Conservation (phyloP, 1,140 invertebrate species). For the Eupeodes corollae region DNA sequence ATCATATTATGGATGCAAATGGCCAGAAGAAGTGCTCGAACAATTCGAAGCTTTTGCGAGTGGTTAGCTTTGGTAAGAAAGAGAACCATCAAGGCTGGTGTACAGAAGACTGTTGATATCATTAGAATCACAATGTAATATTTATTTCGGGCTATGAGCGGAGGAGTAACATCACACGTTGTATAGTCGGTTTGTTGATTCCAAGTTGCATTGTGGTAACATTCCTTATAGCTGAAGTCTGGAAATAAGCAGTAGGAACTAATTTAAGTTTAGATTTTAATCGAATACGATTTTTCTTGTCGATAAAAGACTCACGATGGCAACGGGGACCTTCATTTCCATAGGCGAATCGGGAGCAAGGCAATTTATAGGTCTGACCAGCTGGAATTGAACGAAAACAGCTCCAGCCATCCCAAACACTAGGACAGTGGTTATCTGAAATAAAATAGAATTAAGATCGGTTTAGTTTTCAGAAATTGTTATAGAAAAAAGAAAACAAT, state of each 20-base stretch:
- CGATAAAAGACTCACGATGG: conserved; percentile 37
- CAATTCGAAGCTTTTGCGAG: conserved; percentile 41
- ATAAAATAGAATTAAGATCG: no score
- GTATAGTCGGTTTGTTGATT: conserved; percentile 41
- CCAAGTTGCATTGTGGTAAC: conserved; percentile 40
- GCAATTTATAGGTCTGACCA: conserved; percentile 24
- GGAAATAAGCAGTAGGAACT: neutral
- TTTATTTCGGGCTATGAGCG: conserved; percentile 38
- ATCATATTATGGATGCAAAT: conserved; percentile 43
- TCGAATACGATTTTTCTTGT: neutral
- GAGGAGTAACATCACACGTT: conserved; percentile 41
- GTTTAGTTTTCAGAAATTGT: no score
- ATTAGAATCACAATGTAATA: conserved; percentile 40
- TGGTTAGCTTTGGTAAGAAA: conserved; percentile 16
- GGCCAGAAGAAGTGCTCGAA: conserved; percentile 44
- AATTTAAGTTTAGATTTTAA: neutral
- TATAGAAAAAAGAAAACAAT: no score
- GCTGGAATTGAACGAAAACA: conserved; percentile 37
- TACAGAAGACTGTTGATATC: conserved; percentile 37
- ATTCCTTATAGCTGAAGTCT: conserved; percentile 42
- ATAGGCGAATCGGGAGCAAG: conserved; percentile 43
- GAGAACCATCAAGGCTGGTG: conserved; percentile 24
- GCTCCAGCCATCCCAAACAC: conserved; percentile 45
- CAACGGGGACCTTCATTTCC: conserved; percentile 40
- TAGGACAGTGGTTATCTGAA: conserved; percentile 25